Conservation (phyloP, 2,113 vertebrate genomes). For the Tenebrosternarchus preto region DNA sequence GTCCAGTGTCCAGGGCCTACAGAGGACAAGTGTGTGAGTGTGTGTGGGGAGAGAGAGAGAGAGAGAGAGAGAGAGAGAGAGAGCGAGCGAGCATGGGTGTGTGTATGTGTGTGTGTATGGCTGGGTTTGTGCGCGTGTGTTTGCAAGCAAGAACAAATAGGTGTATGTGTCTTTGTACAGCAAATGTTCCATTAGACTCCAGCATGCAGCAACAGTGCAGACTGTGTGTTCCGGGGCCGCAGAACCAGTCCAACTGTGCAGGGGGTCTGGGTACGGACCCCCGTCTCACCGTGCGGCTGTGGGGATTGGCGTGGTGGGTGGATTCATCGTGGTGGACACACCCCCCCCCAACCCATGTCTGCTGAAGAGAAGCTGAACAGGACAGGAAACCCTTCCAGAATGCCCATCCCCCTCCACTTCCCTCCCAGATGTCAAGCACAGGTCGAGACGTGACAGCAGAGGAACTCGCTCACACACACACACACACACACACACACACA, state of each 20-base stretch:
- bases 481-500: too few relatives aligned
- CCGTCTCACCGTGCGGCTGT: too few relatives aligned
- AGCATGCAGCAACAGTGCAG: constrained; percentile 37
- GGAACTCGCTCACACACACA: constrained; percentile 3
- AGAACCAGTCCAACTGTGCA: constrained; percentile 47
- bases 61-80: too few relatives aligned
- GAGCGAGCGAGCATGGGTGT: too few relatives aligned
- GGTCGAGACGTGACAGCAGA: constrained; percentile 26
- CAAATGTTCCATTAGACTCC: neutral
- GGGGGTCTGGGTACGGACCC: neutral
- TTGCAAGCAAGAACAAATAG: neutral
- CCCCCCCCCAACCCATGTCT: neutral
- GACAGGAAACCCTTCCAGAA: constrained; percentile 40
- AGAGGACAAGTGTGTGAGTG: constrained; percentile 12
- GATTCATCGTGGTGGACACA: too few relatives aligned
- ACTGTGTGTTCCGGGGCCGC: neutral
- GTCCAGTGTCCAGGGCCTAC: constrained; percentile 6
- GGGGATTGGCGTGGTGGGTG: too few relatives aligned
- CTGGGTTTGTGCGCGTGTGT: neutral
- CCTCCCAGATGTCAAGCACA: constrained; percentile 43
- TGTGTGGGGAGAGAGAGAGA: too few relatives aligned
- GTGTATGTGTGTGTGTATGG: neutral
- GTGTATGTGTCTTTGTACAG: neutral
- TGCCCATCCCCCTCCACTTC: constrained; percentile 8
- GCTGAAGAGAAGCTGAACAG: constrained; percentile 2